These are phyloP conservation scores for Calyptomena viridis DNA, from an alignment of 2,113 vertebrate genomes.

Conservation along the genomic window DNA sequence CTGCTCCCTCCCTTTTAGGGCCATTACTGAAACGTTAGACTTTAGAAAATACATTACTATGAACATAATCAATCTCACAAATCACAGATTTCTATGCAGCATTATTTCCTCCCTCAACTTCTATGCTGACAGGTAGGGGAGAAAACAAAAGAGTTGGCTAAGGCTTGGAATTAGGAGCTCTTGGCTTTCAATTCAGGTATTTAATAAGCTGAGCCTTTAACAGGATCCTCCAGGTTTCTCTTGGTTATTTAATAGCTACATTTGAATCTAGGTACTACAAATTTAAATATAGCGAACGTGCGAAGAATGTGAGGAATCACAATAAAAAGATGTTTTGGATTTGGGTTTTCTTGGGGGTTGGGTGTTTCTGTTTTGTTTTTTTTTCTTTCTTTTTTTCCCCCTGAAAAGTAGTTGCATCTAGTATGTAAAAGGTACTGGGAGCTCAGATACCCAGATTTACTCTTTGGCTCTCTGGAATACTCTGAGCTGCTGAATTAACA, in stretches of 20 bases:
- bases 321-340: neutral
- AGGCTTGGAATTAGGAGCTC: neutral
- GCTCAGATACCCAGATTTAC: neutral
- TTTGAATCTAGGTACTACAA: neutral
- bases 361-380: neutral
- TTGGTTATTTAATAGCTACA: neutral
- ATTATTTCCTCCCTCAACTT: conserved; percentile 30
- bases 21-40: conserved; percentile 53
- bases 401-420: neutral
- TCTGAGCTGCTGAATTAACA: neutral
- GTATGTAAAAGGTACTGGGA: neutral
- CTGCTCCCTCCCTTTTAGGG: conserved; percentile 49
- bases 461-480: neutral
- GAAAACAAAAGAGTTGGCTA: neutral
- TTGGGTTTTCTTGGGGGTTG: neutral
- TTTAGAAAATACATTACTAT: conserved; percentile 53
- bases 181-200: neutral
- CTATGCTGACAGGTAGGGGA: neutral
- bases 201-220: neutral
- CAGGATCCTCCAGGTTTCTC: neutral
- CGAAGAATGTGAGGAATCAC: conserved; percentile 1
- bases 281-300: neutral
- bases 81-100: conserved; percentile 38
- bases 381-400: neutral
- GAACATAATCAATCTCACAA: conserved; percentile 40